Percentiles rank a stretch among this genome's conserved stretches.
These are phyloP conservation scores for Crematogaster levior DNA, from an alignment of 2,888 invertebrate species.

Conservation along the genomic window DNA sequence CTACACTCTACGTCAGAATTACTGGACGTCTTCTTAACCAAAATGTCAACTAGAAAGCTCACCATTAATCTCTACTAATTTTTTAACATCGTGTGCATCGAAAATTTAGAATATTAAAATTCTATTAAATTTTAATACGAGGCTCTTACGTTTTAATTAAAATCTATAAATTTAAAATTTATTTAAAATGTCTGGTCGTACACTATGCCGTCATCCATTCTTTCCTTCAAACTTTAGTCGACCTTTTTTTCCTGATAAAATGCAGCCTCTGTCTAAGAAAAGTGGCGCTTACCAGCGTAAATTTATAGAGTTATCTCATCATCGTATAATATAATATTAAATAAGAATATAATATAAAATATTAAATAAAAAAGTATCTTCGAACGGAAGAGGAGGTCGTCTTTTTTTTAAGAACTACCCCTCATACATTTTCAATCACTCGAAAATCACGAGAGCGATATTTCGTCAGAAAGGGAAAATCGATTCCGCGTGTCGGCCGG, in stretches of 20 bases:
- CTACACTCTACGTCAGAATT: background rate
- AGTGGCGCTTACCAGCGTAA: background rate
- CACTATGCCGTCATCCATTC: background rate
- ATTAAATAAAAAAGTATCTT: background rate
- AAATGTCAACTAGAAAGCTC: background rate
- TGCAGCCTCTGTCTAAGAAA: background rate
- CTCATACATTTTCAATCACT: background rate
- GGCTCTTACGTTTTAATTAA: background rate
- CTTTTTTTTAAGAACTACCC: background rate
- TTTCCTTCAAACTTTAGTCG: background rate
- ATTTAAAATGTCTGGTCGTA: background rate
- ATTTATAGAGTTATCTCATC: background rate
- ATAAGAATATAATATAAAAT: background rate
- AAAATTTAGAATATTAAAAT: background rate
- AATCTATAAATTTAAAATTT: too few species aligned
- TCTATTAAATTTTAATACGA: background rate
- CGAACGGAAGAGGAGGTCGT: background rate
- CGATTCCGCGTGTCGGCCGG: background rate
- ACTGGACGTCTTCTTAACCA: background rate
- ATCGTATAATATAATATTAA: background rate
- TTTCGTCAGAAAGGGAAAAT: background rate
- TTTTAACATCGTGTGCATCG: background rate
- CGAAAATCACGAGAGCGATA: background rate
- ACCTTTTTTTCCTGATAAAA: background rate
- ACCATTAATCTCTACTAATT: background rate